These are phyloP conservation scores for Pygoscelis adeliae DNA, from an alignment of 2,113 vertebrate genomes.

Conservation along the genomic window DNA sequence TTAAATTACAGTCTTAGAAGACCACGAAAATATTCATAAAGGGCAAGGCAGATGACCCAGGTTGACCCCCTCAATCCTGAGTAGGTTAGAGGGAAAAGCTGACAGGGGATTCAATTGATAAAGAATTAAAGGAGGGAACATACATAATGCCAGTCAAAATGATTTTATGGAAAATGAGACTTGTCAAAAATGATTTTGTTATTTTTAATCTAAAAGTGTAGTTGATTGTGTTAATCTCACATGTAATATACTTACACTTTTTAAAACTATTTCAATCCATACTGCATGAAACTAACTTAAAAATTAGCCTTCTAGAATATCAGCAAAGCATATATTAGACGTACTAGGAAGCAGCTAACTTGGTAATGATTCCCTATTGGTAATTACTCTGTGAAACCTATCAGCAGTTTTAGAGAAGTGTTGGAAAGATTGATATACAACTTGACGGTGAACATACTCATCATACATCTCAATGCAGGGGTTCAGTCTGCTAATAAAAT, in stretches of 20 bases:
- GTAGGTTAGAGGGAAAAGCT: background rate
- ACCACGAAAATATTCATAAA: background rate
- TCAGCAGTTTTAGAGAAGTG: background rate
- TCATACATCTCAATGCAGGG: background rate
- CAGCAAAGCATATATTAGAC: background rate
- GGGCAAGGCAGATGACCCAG: background rate
- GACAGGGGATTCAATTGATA: background rate
- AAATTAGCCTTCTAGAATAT: background rate
- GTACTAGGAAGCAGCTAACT: background rate
- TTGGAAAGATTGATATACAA: background rate
- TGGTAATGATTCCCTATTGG: background rate
- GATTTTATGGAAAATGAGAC: background rate
- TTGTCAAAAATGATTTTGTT: background rate
- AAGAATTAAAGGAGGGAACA: conserved; percentile 1
- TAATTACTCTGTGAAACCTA: background rate
- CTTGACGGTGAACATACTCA: background rate
- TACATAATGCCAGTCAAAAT: background rate
- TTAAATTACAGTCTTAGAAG: background rate
- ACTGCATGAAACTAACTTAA: background rate
- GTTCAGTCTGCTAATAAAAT: background rate
- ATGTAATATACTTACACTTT: background rate
- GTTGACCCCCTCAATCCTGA: background rate
- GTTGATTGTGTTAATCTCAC: background rate
- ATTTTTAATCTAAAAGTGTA: background rate
- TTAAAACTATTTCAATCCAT: background rate